These are phyloP conservation scores for Aphelinus atriplicis DNA, from an alignment of 1,140 invertebrate genomes.

Conservation along the genomic window DNA sequence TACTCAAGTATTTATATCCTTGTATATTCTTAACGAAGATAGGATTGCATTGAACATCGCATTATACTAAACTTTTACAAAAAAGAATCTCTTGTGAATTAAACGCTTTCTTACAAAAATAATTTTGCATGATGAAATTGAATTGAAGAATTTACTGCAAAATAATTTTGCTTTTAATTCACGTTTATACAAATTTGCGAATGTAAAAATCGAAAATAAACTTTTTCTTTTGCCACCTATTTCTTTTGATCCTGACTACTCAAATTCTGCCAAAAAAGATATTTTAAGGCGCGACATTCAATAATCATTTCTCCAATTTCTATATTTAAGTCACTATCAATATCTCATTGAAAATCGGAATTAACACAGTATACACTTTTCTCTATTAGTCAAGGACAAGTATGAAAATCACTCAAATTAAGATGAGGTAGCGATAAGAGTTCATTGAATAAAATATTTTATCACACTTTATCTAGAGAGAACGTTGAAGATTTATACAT, in stretches of 20 bases:
- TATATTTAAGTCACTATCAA: too few species aligned
- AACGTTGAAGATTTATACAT: too few species aligned
- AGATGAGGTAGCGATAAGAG: too few species aligned
- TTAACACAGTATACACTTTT: too few species aligned
- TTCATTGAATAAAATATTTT: too few species aligned
- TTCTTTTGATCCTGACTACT: neutral
- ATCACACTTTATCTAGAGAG: too few species aligned
- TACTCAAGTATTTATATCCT: too few species aligned
- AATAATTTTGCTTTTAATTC: constrained; percentile 29
- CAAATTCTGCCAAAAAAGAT: neutral
- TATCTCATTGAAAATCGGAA: too few species aligned
- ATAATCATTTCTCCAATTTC: too few species aligned
- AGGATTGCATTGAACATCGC: neutral
- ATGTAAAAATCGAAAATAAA: constrained; percentile 15
- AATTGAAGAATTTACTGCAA: constrained; percentile 4
- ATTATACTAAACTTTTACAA: neutral
- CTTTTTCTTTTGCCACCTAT: constrained; percentile 2
- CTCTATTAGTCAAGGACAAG: too few species aligned
- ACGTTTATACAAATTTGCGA: constrained; percentile 3
- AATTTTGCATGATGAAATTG: constrained; percentile 5
- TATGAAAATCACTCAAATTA: too few species aligned
- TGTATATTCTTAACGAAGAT: too few species aligned
- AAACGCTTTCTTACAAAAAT: constrained; percentile 10
- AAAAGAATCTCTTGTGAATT: neutral
- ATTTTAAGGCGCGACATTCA: neutral